Evolutionary conservation across 2,888 invertebrate species (phyloP), one percentile per base, ranked within the genome.

Genomic region (Eurytoma californica): DNA sequence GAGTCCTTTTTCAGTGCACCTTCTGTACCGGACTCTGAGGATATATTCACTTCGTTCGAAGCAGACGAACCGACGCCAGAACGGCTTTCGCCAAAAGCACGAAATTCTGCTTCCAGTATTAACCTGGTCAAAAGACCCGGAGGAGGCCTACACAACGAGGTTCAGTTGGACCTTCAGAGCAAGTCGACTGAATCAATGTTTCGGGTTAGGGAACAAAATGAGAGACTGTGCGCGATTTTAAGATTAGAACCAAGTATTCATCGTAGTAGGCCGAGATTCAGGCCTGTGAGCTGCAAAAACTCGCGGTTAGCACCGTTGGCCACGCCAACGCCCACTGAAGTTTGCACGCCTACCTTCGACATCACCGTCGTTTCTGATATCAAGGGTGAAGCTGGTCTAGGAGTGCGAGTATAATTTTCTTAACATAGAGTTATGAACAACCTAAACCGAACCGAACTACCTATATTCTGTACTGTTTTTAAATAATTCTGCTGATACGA

Each of bases 1-100:
- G 89, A 90, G 53, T 89, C 89, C 3, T 88, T 88, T 72, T 88
- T 89, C 76, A 86, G 87, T 53, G 86, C 86, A 0, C 86, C 87
- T 2, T 89, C 89, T 0, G 85, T 86, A n/a, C 87, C 85, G 4
- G 85, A 88, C 69, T 89, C 89, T 2, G 82, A 80, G 24, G 88
- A 89, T 70, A 85, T 86, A 14, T 89, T 87, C 77, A 86, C 88
- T 68, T 90, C 89, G 1, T 87, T 89, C 79, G 89, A 90, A 20
- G 77, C 63, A 80, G 83, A 69, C 72, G 74, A 18, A 72, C 53
- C 47, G 72, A 77, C 28, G 76, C 12, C 81, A 80, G 47, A 72
- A 72, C 7, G 67, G 72, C 83, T 84, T 3, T 80, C 82, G 7
- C 60, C 66, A 2, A 65, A 1, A 14, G 49, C 55, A 1, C 58